Evolutionary conservation across 2,888 invertebrate species (phyloP), one percentile per base, ranked within the genome.

Genomic region (Drosophila eohydei): DNA sequence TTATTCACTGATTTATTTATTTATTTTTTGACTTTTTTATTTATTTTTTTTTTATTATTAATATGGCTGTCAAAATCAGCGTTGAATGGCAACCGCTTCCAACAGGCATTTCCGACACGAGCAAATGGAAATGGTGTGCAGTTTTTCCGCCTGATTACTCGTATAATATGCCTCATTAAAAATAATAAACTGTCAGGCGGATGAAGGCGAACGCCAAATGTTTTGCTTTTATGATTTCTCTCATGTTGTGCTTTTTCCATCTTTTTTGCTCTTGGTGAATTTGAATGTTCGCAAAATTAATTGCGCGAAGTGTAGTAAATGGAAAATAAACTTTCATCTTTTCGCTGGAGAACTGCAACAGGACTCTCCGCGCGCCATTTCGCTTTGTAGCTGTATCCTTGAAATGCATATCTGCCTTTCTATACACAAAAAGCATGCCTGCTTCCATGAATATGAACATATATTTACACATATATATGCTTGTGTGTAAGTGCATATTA

Each of bases 111-210:
- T 60, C 50, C 61, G 60, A 36, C 43, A 34, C 43, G 16, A 46
- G 16, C 26, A n/a, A 16, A 62, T 34, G 36, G 36, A 43, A 38
- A 28, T 16, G 46, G 60, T 40, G 56, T 32, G n/a, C 44, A 44
- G 60, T 28, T 73, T 55, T 56, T 65, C 34, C 54, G 74, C 62
- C 66, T 77, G 79, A 77, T 77, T 77, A 67, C 74, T 78, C 66
- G 60, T 70, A 80, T 86, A 80, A 88, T 83, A 85, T 71, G 88
- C 84, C 86, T 84, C 84, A 84, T 84, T 84, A 88, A 84, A 84
- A 84, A 86, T 84, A 84, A 84, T 88, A 83, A 88, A 84, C 88
- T 88, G 88, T 86, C 84, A 83, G 80, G 32, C 34, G 76, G 74
- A 72, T 78, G 83, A 80, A 83, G 81, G 74, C 73, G 56, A 73